phyloP scores from a whole-genome alignment of 2,888 invertebrate genomes.

The Odontomyia ornata region DNA sequence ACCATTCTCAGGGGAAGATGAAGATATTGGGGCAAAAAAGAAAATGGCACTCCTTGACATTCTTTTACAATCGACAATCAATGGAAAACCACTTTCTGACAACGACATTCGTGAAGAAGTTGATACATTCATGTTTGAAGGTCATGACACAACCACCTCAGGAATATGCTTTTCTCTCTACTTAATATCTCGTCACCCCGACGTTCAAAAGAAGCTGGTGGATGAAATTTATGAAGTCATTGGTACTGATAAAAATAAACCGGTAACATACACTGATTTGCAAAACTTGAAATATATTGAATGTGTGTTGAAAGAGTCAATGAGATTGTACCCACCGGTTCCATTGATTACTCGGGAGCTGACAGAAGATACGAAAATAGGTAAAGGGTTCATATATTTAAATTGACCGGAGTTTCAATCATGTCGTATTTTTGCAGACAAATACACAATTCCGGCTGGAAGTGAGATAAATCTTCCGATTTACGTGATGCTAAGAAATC shows the following conservation, averaged over 20 bases:
- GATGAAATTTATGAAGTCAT: constrained; percentile 56
- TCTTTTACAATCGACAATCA: constrained; percentile 68
- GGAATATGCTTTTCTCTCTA: constrained; percentile 57
- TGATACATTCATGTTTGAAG: constrained; percentile 77
- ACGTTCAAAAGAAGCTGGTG: constrained; percentile 57
- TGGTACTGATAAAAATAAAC: constrained; percentile 53
- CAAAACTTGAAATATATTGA: constrained; percentile 65
- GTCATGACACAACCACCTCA: constrained; percentile 60
- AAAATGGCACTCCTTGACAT: constrained; percentile 74
- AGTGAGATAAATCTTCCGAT: constrained; percentile 58
- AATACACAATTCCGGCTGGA: constrained; percentile 56
- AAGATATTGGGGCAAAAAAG: constrained; percentile 66
- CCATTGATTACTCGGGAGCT: constrained; percentile 69
- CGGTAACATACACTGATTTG: constrained; percentile 53
- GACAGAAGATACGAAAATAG: constrained; percentile 66
- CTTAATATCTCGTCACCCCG: constrained; percentile 56
- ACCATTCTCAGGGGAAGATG: constrained; percentile 46
- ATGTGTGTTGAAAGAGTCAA: constrained; percentile 73
- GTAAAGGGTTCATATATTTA: constrained; percentile 57
- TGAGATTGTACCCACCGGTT: constrained; percentile 73
- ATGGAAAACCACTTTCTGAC: constrained; percentile 68
- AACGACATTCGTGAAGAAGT: constrained; percentile 73
- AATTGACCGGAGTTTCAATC: too few relatives aligned
- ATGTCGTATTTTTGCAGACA: constrained; percentile 51
- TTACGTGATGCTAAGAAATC: constrained; percentile 58